Conservation (phyloP, 2,888 invertebrate species). For the Papilio elwesi region DNA sequence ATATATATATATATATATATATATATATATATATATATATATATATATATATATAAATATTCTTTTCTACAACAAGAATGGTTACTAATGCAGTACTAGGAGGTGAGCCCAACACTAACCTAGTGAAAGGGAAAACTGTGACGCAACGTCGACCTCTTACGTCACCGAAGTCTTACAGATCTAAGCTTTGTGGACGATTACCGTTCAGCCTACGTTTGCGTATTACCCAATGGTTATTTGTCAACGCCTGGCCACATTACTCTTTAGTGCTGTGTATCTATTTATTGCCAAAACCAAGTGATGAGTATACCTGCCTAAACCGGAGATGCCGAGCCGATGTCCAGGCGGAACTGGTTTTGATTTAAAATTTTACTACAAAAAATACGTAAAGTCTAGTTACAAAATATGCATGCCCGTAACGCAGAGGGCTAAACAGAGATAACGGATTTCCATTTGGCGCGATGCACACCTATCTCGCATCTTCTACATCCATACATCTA, state of each 20-base stretch:
- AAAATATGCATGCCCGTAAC: too few species aligned
- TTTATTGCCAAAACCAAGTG: not conserved
- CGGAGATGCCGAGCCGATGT: too few species aligned
- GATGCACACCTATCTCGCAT: too few species aligned
- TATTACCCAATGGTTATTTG: not conserved
- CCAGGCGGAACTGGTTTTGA: too few species aligned
- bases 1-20: too few species aligned
- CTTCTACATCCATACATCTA: too few species aligned
- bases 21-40: too few species aligned
- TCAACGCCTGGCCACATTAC: not conserved
- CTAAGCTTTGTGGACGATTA: not conserved
- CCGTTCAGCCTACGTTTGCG: not conserved
- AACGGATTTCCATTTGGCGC: too few species aligned
- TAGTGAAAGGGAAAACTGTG: slow-evolving; percentile 4
- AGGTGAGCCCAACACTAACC: not conserved
- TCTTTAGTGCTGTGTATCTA: not conserved
- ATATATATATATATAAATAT: too few species aligned
- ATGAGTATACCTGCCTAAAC: too few species aligned
- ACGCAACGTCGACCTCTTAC: not conserved
- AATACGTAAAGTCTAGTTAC: not conserved
- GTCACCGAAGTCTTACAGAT: not conserved
- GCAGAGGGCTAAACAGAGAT: too few species aligned
- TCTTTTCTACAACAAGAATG: not conserved
- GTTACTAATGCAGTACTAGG: not conserved
- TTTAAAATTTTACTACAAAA: not conserved